These are phyloP conservation scores for Aurelia coerulea DNA, from an alignment of 30 jellyfish, hydroid and myxozoan species.

Conservation along the genomic window DNA sequence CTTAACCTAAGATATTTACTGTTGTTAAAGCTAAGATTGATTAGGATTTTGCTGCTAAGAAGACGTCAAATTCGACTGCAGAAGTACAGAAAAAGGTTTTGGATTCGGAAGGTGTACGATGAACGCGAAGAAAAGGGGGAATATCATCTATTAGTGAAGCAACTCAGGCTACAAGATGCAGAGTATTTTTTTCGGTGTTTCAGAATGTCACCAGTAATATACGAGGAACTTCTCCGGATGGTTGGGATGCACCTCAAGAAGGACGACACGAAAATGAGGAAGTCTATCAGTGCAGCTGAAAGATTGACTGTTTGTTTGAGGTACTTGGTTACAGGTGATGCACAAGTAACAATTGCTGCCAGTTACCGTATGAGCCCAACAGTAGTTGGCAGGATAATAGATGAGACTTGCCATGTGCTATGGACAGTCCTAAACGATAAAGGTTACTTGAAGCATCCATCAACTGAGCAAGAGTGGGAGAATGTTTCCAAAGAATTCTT, in stretches of 20 bases:
- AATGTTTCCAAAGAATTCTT: background rate
- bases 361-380: conserved; percentile 1
- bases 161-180: background rate
- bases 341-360: conserved; percentile 30
- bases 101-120: conserved; percentile 49
- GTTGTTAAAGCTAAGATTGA: background rate
- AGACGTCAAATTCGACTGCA: conserved; percentile 39
- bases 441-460: conserved; percentile 13
- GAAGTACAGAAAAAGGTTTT: conserved; percentile 37
- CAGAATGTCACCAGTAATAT: too few relatives aligned
- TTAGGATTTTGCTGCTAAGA: conserved; percentile 28
- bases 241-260: too few relatives aligned
- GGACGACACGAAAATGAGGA: conserved; percentile 19
- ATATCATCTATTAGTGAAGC: conserved; percentile 27
- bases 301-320: conserved; percentile 34
- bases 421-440: conserved; percentile 25
- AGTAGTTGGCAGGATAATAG: conserved; percentile 11
- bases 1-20: conserved; percentile 10
- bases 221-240: too few relatives aligned
- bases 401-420: conserved; percentile 12
- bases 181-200: too few relatives aligned
- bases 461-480: conserved; percentile 32
- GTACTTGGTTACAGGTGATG: conserved; percentile 45
- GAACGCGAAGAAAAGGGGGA: conserved; percentile 43
- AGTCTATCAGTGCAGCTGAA: conserved; percentile 39